A percentile compares a stretch with the other conserved stretches of the same genome.
phyloP scores from a whole-genome alignment of 53 echinoderm and acorn worm genomes.

The Paracentrotus lividus region DNA sequence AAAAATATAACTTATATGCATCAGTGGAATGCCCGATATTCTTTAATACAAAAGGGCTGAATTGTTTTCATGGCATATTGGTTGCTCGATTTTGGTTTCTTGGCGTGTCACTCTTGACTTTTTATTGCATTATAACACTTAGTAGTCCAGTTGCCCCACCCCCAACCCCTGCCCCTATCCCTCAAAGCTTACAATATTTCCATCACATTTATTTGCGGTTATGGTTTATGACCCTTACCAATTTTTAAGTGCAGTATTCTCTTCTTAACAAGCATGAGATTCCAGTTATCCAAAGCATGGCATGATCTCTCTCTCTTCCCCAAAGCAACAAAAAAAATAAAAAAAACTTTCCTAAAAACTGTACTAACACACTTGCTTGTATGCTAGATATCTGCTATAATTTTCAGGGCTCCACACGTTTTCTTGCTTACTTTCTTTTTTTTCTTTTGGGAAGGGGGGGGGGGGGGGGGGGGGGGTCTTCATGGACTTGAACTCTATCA shows the following conservation, averaged over 20 bases:
- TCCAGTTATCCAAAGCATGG: not conserved
- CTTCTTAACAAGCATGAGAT: conserved; percentile 7
- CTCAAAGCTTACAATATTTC: not conserved
- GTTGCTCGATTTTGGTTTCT: conserved; percentile 51
- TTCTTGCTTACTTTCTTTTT: too few relatives aligned
- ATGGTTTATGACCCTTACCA: not conserved
- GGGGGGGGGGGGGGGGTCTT: too few relatives aligned
- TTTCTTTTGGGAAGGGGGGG: too few relatives aligned
- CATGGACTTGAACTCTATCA: too few relatives aligned
- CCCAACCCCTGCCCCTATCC: not conserved
- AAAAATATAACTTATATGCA: not conserved
- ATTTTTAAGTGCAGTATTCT: not conserved
- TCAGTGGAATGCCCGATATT: conserved; percentile 54
- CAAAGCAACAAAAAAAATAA: not conserved
- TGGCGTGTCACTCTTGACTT: conserved; percentile 43
- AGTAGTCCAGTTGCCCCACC: not conserved
- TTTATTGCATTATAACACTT: conserved; percentile 42
- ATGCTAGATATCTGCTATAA: too few relatives aligned
- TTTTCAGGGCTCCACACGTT: too few relatives aligned
- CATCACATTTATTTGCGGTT: not conserved
- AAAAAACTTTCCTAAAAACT: not conserved
- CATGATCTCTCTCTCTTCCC: not conserved
- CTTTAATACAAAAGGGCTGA: not conserved
- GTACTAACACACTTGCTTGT: not conserved
- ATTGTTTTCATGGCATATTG: conserved; percentile 21